Base-by-base conservation (phyloP, 2,888 invertebrate genomes). In the Aphidius colemani region DNA sequence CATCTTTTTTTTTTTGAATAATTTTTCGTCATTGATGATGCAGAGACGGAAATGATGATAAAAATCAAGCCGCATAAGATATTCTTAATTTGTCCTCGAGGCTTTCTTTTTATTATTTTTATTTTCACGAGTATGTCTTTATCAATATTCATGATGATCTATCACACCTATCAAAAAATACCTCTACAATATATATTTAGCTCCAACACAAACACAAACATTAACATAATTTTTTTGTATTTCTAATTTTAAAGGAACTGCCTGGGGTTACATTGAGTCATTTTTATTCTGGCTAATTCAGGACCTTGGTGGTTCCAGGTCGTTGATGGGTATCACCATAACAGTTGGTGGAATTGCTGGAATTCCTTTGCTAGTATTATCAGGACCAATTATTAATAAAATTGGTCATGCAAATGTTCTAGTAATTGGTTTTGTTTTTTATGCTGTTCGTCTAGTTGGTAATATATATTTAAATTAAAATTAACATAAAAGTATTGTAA, bases 221-320 rank as follows among this genome's bases (percentile, higher is more conserved):
- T 13, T 13, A 13, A 13, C 13, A 13, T 18, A 18, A 18, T 18
- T 18, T 18, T 18, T 18, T 18, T 18, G 2, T 18, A 18, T 18
- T 53, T 67, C 64, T 46, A 51, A 43, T 64, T 66, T 83, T 80
- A 8, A 81, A 92, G 92, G 92, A 44, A 89, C 89, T 30, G 90
- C 90, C n/a, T 92, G 91, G 91, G 92, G 92, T 46, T 92, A 90
- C 82, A 88, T 93, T 71, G 92, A 93, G 81, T 92, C 90, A 71
- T 93, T 92, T 83, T 84, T 92, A 41, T 92, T 92, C 82, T 92
- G 92, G 90, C 84, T 92, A 66, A 85, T 92, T 43, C 90, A 93
- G 79, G 91, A 92, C 80, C 83, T 92, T 67, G 91, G 91, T 6
- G 91, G 88, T 0, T 89, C 90, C 0, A 87, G 90, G 57, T 89